These are phyloP conservation scores for Pristis pectinata DNA, from an alignment of 2,797 vertebrate genomes.

Conservation along the genomic window DNA sequence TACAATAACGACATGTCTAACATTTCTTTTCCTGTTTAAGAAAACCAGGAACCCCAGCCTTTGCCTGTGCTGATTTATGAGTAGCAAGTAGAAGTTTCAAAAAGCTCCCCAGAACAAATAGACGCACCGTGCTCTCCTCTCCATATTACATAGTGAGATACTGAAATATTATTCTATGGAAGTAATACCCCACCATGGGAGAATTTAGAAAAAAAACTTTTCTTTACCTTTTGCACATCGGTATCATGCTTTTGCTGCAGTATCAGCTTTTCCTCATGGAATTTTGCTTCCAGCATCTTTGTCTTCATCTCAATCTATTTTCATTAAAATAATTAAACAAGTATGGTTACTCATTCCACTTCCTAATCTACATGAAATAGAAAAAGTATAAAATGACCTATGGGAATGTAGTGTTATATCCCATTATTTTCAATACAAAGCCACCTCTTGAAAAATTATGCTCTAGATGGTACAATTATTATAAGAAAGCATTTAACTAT, in stretches of 20 bases:
- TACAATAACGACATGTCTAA: neutral
- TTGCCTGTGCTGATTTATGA: neutral
- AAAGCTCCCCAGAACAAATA: no score
- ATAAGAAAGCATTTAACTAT: neutral
- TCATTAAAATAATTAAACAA: slow-evolving; percentile 43
- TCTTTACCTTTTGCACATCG: slow-evolving; percentile 82
- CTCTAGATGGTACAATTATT: neutral
- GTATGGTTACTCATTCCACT: neutral
- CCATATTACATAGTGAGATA: neutral
- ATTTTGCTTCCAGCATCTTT: slow-evolving; percentile 78
- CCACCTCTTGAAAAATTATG: neutral
- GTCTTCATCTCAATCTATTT: slow-evolving; percentile 72
- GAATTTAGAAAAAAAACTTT: neutral
- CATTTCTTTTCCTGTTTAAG: neutral
- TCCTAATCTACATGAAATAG: slow-evolving; percentile 17
- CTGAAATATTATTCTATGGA: neutral
- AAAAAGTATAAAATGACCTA: neutral
- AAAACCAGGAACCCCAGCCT: neutral
- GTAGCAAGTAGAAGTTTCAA: neutral
- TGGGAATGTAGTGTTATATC: neutral
- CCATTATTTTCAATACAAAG: neutral
- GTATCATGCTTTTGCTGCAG: slow-evolving; percentile 82
- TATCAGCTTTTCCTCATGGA: slow-evolving; percentile 85
- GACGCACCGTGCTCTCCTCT: neutral
- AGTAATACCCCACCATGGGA: neutral